These are phyloP conservation scores for Theonella swinhoei DNA, from an alignment of 37 sponge, comb jelly and placozoan species.

Conservation along the genomic window DNA sequence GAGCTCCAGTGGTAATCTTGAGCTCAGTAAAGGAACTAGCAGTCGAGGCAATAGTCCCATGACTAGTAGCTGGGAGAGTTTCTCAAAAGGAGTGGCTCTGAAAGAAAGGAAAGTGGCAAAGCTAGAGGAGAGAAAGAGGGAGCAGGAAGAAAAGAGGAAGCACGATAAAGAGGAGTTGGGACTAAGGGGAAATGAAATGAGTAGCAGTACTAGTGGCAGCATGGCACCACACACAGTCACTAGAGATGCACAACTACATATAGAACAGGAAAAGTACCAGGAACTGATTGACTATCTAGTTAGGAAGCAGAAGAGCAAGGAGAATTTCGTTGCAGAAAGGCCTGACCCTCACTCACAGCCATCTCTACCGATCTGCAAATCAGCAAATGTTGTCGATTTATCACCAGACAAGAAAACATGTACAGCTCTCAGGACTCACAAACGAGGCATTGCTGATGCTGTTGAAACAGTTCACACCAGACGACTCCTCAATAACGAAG, in stretches of 20 bases:
- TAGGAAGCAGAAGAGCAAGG: not conserved
- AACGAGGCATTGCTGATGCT: not conserved
- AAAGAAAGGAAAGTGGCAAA: not conserved
- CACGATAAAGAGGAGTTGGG: not conserved
- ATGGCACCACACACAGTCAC: not conserved
- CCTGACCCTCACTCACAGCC: too few relatives aligned
- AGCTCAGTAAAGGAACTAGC: too few relatives aligned
- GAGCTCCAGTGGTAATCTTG: not conserved
- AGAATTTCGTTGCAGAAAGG: too few relatives aligned
- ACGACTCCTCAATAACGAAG: too few relatives aligned
- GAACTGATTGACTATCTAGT: not conserved
- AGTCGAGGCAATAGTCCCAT: not conserved
- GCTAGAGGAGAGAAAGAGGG: not conserved
- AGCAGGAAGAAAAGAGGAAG: not conserved
- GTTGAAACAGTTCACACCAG: too few relatives aligned
- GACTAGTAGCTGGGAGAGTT: slow-evolving; percentile 38
- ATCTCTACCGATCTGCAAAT: too few relatives aligned
- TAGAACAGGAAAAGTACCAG: not conserved
- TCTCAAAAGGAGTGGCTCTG: not conserved
- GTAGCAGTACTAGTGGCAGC: not conserved
- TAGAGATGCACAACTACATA: not conserved
- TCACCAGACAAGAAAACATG: not conserved
- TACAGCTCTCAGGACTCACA: not conserved
- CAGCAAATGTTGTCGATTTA: too few relatives aligned
- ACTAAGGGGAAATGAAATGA: not conserved